phyloP scores from a whole-genome alignment of 2,797 vertebrate genomes.

The Champsocephalus esox region DNA sequence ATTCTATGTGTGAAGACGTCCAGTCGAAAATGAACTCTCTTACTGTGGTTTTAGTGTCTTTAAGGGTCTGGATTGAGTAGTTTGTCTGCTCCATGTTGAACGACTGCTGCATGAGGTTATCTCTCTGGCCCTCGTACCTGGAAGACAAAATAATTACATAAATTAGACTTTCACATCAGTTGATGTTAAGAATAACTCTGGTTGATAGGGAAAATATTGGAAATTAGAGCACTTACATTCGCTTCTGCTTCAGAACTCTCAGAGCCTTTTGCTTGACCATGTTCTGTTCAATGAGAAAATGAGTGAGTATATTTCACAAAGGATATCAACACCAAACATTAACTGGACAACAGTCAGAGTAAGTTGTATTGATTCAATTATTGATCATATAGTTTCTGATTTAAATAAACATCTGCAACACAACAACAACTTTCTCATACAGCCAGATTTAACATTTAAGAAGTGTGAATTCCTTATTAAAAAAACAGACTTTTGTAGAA shows the following conservation, averaged over 20 bases:
- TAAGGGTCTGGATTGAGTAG: constrained; percentile 94
- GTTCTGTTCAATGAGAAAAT: constrained; percentile 85
- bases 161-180: not conserved
- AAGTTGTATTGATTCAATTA: not conserved
- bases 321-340: not conserved
- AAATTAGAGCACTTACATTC: constrained; percentile 89
- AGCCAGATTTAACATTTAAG: not conserved
- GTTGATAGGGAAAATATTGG: not conserved
- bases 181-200: not conserved
- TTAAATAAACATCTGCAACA: not conserved
- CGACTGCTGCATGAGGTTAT: constrained; percentile 96
- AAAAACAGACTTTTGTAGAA: not conserved
- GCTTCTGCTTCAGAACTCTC: constrained; percentile 97
- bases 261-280: constrained; percentile 99
- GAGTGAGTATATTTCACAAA: not conserved
- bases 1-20: not conserved
- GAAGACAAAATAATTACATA: constrained; percentile 21
- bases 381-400: not conserved
- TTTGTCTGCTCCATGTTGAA: constrained; percentile 99
- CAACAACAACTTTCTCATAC: not conserved
- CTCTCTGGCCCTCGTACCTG: constrained; percentile 96
- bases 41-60: constrained; percentile 99
- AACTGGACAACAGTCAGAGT: not conserved
- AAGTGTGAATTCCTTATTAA: not conserved
- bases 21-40: constrained; percentile 24